Evolutionary conservation across 2,113 vertebrate genomes (phyloP).

Genomic region (Urocynchramus pylzowi): DNA sequence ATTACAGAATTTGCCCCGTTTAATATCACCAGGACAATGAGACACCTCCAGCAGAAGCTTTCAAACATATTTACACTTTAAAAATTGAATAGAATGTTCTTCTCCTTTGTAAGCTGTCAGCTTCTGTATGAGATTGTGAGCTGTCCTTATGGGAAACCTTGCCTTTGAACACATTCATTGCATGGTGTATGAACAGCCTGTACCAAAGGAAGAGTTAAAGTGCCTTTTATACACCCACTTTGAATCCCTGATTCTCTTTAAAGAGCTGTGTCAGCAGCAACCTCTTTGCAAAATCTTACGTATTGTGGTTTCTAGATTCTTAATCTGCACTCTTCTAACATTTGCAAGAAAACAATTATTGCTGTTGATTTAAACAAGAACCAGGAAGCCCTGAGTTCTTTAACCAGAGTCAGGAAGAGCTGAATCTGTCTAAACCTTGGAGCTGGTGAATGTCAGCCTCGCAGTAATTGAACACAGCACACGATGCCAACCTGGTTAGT

Average conservation of each 20-base stretch:
- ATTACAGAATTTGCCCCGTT: constrained; percentile 9
- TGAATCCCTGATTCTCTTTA: neutral
- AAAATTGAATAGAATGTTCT: neutral
- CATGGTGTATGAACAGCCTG: neutral
- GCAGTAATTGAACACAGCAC: constrained; percentile 5
- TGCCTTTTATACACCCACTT: constrained; percentile 40
- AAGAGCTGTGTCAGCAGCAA: constrained; percentile 1
- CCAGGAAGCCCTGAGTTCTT: neutral
- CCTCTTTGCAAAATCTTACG: neutral
- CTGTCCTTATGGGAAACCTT: neutral
- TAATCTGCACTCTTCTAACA: neutral
- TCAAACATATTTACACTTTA: neutral
- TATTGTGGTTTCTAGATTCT: constrained; percentile 14
- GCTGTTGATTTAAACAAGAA: constrained; percentile 3
- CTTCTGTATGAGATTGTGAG: neutral
- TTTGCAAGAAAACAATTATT: constrained; percentile 13
- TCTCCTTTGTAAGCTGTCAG: neutral
- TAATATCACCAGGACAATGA: neutral
- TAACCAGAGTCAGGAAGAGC: neutral
- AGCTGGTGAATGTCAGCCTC: constrained; percentile 5
- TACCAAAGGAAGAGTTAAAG: constrained; percentile 36
- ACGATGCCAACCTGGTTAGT: constrained; percentile 30
- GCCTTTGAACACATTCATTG: neutral
- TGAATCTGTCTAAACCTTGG: neutral
- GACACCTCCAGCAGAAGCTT: constrained; percentile 29